phyloP scores from a whole-genome alignment of 2,888 invertebrate species.

The Apodemia mormo region DNA sequence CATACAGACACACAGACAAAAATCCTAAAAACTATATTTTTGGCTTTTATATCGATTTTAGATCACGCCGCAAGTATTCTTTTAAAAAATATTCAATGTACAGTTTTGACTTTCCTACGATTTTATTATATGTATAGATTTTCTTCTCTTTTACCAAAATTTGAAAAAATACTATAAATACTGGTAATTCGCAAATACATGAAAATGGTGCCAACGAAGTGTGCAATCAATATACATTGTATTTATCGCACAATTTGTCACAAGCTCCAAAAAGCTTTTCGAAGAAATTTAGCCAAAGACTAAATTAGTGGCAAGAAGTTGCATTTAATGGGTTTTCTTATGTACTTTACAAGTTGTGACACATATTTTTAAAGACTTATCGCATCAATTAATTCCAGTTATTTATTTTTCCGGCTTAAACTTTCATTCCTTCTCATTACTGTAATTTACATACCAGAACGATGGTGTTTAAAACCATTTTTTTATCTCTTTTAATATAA shows the following conservation, averaged over 20 bases:
- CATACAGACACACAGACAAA: no score
- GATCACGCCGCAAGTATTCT: no score
- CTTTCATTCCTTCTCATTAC: constrained; percentile 6
- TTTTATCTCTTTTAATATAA: no score
- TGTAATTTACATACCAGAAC: no score
- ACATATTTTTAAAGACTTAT: constrained; percentile 3
- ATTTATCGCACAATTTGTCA: constrained; percentile 73
- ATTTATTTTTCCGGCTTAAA: neutral
- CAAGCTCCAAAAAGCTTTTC: constrained; percentile 60
- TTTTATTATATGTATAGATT: no score
- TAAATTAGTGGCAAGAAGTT: constrained; percentile 32
- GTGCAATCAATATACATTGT: constrained; percentile 56
- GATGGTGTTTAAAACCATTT: no score
- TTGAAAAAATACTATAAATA: no score
- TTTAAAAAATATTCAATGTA: no score
- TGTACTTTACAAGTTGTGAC: constrained; percentile 10
- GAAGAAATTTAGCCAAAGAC: constrained; percentile 41
- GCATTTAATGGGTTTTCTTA: constrained; percentile 22
- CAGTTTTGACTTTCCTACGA: no score
- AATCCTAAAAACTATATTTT: no score
- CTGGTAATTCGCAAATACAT: neutral
- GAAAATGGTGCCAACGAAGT: constrained; percentile 21
- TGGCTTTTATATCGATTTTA: no score
- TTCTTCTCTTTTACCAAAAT: no score
- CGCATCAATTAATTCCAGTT: neutral